Evolutionary conservation across 2,113 vertebrate species (phyloP).

Genomic region (Rafetus swinhoei): DNA sequence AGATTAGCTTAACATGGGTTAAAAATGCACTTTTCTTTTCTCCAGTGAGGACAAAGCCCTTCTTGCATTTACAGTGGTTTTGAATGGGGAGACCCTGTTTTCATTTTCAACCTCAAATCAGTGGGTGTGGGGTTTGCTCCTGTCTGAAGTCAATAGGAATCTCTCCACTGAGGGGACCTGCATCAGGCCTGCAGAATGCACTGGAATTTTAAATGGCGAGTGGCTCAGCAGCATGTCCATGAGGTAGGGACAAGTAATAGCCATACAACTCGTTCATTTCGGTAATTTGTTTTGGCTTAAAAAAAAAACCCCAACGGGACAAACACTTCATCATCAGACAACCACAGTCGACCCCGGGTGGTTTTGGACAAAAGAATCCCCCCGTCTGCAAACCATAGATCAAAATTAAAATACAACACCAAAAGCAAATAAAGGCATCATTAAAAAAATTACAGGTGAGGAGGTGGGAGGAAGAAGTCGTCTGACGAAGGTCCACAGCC

Average conservation of each 20-base stretch:
- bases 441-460: neutral
- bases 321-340: fast-evolving
- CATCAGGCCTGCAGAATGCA: neutral
- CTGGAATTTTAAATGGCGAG: neutral
- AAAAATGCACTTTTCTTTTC: neutral
- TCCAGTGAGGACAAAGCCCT: neutral
- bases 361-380: neutral
- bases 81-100: neutral
- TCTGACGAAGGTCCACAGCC: neutral
- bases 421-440: neutral
- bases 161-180: neutral
- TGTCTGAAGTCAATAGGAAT: neutral
- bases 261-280: neutral
- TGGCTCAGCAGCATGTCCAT: neutral
- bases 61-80: neutral
- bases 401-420: neutral
- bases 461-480: neutral
- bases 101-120: neutral
- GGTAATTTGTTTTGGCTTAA: neutral
- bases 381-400: neutral
- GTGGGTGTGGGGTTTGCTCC: neutral
- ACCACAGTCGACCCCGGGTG: fast-evolving
- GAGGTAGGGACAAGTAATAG: neutral
- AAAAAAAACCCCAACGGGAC: neutral
- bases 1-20: neutral